These are phyloP conservation scores for Lophius americanus DNA, from an alignment of 2,797 vertebrate genomes.

Conservation along the genomic window DNA sequence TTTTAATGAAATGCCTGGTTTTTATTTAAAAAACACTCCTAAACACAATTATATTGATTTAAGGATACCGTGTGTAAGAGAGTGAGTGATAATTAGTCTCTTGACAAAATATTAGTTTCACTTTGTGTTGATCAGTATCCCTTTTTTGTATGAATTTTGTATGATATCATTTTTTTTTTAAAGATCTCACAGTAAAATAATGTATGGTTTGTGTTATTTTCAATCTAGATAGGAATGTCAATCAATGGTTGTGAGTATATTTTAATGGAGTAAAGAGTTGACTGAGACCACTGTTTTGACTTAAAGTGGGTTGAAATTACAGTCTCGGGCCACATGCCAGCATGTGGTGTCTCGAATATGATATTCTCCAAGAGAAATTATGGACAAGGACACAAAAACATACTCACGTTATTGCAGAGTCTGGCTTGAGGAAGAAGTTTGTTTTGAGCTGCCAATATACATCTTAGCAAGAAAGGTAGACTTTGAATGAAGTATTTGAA, in stretches of 20 bases:
- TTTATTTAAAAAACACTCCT: not conserved
- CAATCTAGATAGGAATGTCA: not conserved
- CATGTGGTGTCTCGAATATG: conserved; percentile 56
- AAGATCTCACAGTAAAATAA: too few species aligned
- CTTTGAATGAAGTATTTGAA: not conserved
- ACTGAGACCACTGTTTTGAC: conserved; percentile 44
- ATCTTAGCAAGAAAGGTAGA: not conserved
- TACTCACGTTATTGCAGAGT: conserved; percentile 17
- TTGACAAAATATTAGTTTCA: not conserved
- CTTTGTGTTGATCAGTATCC: not conserved
- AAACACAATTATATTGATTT: not conserved
- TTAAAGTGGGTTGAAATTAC: conserved; percentile 54
- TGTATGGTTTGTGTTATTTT: not conserved
- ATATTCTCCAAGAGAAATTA: conserved; percentile 38
- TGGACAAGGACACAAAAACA: conserved; percentile 1
- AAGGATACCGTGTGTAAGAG: too few species aligned
- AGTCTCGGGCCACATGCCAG: conserved; percentile 55
- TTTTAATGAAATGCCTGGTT: not conserved
- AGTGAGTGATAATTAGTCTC: not conserved
- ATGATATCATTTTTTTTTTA: too few species aligned
- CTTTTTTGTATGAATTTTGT: too few species aligned
- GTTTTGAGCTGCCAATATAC: conserved; percentile 6
- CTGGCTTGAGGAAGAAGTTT: not conserved
- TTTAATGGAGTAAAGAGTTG: conserved; percentile 15
- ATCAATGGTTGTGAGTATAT: conserved; percentile 3